Conservation (phyloP, 92 coral and sea anemone species). For the Parazoanthus swiftii region DNA sequence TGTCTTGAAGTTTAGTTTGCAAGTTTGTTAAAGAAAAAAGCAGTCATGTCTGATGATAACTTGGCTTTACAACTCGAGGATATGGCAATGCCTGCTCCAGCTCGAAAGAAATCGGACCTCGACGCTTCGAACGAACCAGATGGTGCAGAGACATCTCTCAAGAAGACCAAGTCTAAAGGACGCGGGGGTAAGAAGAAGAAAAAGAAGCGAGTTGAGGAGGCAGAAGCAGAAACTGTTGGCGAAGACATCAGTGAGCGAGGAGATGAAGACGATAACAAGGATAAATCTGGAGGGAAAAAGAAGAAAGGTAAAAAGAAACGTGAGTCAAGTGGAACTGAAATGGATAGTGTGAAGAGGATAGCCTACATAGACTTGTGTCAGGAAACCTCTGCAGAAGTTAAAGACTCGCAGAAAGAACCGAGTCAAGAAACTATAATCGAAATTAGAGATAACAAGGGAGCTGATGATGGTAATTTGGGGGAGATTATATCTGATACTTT, state of each 20-base stretch:
- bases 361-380: background rate
- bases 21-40: background rate
- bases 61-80: background rate
- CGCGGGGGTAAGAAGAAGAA: background rate
- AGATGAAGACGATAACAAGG: background rate
- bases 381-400: slow-evolving; percentile 10
- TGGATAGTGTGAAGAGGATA: too few relatives aligned
- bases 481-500: background rate
- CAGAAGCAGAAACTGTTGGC: background rate
- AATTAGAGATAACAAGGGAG: slow-evolving; percentile 17
- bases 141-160: background rate
- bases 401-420: background rate
- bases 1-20: background rate
- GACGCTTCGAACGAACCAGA: background rate
- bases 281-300: slow-evolving; percentile 29
- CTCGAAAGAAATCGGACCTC: background rate
- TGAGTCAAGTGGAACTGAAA: background rate
- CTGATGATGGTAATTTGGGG: background rate
- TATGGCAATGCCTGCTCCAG: background rate
- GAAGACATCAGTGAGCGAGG: slow-evolving; percentile 1
- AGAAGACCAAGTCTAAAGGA: background rate
- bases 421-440: slow-evolving; percentile 18
- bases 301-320: slow-evolving; percentile 6
- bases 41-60: background rate
- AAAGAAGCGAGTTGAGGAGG: background rate